Evolutionary conservation across 1,140 invertebrate species (phyloP).

Genomic region (Musca vetustissima): DNA sequence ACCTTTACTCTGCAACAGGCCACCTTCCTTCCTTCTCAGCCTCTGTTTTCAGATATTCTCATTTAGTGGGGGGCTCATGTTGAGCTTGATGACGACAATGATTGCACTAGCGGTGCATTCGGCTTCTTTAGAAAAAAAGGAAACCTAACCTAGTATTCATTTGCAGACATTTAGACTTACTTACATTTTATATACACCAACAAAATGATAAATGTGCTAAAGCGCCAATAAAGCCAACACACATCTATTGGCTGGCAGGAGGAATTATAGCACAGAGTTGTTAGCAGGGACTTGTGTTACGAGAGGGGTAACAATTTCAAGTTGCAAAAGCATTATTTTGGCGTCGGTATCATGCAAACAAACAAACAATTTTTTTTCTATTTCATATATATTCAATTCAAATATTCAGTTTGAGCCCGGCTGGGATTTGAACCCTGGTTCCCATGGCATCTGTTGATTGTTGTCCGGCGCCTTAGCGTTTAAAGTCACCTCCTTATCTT

Average conservation of each 20-base stretch:
- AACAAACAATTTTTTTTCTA: no score
- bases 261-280: not conserved
- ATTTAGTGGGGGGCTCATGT: not conserved
- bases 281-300: not conserved
- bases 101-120: not conserved
- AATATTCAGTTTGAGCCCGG: no score
- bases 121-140: not conserved
- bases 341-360: no score
- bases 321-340: no score
- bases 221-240: slow-evolving; percentile 12
- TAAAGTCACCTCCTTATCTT: no score
- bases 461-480: no score
- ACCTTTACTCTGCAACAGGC: not conserved
- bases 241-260: not conserved
- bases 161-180: not conserved
- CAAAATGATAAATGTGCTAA: slow-evolving; percentile 19
- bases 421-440: no score
- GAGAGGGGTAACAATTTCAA: not conserved
- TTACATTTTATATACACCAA: slow-evolving; percentile 7
- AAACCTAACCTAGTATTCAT: slow-evolving; percentile 15
- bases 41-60: not conserved
- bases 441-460: no score
- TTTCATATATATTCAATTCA: no score
- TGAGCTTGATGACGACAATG: not conserved
- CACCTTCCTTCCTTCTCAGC: not conserved